These are phyloP conservation scores for Xanthorhoe spadicearia DNA, from an alignment of 2,888 invertebrate species.

Conservation along the genomic window DNA sequence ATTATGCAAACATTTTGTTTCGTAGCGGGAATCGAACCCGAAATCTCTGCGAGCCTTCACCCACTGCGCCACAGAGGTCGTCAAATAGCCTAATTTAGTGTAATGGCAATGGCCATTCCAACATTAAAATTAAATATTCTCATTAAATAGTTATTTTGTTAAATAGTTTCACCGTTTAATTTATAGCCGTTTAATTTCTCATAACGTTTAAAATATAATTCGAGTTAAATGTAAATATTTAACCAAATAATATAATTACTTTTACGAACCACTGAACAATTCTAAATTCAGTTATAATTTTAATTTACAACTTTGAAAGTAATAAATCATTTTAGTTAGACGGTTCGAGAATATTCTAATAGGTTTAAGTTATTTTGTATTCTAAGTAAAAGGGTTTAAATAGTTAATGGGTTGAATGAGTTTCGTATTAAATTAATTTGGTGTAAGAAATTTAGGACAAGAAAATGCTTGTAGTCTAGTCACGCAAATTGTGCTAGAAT, in stretches of 20 bases:
- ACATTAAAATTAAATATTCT: too few species aligned
- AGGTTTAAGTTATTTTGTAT: slow-evolving; percentile 15
- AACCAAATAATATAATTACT: slow-evolving; percentile 1
- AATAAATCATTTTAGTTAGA: slow-evolving; percentile 22
- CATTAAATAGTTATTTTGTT: background rate
- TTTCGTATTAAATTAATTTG: slow-evolving; percentile 15
- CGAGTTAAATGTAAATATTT: background rate
- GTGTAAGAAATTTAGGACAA: slow-evolving; percentile 2
- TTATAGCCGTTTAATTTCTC: background rate
- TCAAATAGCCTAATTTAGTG: too few species aligned
- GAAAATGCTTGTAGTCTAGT: background rate
- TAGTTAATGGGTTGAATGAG: slow-evolving; percentile 16
- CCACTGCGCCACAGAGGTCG: too few species aligned
- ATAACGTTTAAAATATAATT: background rate
- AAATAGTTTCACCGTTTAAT: background rate
- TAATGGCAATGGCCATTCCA: too few species aligned
- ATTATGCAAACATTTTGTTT: too few species aligned
- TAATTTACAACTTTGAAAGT: slow-evolving; percentile 22
- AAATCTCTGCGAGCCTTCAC: too few species aligned
- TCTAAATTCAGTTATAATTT: slow-evolving; percentile 16
- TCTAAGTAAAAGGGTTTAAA: slow-evolving; percentile 11
- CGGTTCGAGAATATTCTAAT: slow-evolving; percentile 16
- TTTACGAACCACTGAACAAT: slow-evolving; percentile 21
- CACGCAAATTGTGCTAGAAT: background rate
- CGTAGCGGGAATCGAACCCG: too few species aligned